These are phyloP conservation scores for Meghimatium bilineatum DNA, from an alignment of 2,888 invertebrate genomes.

Conservation along the genomic window DNA sequence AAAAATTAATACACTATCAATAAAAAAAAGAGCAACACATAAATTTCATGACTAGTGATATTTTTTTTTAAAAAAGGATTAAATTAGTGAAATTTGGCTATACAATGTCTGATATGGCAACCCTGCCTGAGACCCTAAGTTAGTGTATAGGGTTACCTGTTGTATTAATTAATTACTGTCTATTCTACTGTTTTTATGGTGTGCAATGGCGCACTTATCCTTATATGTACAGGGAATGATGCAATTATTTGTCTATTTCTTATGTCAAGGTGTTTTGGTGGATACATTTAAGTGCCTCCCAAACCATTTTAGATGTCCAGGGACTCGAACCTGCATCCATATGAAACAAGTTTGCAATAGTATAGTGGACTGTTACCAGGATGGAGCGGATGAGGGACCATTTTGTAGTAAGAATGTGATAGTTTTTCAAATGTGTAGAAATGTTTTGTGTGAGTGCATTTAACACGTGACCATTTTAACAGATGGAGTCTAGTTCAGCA, in stretches of 20 bases:
- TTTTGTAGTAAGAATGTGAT: conserved; percentile 57
- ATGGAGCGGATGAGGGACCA: conserved; percentile 62
- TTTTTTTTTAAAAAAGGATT: too few relatives aligned
- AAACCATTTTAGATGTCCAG: conserved; percentile 64
- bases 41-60: too few relatives aligned
- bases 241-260: neutral
- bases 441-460: neutral
- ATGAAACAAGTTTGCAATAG: conserved; percentile 66
- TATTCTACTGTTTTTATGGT: neutral
- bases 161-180: too few relatives aligned
- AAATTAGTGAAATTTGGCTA: too few relatives aligned
- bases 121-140: too few relatives aligned
- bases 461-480: too few relatives aligned
- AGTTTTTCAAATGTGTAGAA: neutral
- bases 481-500: too few relatives aligned
- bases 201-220: neutral
- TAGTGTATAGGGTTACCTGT: too few relatives aligned
- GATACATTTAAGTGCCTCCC: conserved; percentile 64
- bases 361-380: conserved; percentile 60
- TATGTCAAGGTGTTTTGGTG: conserved; percentile 56
- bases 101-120: too few relatives aligned
- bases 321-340: conserved; percentile 66
- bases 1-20: too few relatives aligned
- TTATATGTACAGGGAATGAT: neutral
- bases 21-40: too few relatives aligned